A percentile compares a stretch with the other conserved stretches of the same genome.
Conservation (phyloP, 2,113 vertebrate genomes). For the Propithecus coquereli region DNA sequence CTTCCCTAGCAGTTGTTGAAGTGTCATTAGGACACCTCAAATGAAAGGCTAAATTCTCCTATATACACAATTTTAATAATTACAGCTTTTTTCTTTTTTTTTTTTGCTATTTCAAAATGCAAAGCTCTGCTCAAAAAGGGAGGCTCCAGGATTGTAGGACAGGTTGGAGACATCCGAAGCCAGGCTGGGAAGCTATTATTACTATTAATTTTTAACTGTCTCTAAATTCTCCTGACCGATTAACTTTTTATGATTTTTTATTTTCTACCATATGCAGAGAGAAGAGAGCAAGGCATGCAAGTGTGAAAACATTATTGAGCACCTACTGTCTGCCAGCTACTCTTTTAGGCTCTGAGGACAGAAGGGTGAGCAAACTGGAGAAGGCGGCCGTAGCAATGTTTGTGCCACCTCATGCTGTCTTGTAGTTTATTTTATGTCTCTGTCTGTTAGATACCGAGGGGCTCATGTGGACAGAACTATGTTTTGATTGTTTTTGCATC, state of each 20-base stretch:
- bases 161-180: background rate
- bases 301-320: background rate
- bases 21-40: conserved; percentile 65
- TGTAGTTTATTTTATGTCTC: background rate
- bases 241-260: background rate
- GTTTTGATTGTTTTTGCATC: background rate
- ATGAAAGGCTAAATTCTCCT: conserved; percentile 69
- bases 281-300: background rate
- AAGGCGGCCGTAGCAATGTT: fast-evolving
- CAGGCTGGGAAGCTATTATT: background rate
- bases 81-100: background rate
- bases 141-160: background rate
- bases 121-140: background rate
- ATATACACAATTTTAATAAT: conserved; percentile 47
- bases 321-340: background rate
- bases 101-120: background rate
- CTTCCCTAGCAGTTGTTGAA: conserved; percentile 56
- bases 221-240: background rate
- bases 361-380: background rate
- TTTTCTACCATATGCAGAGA: background rate
- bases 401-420: fast-evolving
- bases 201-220: background rate
- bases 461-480: background rate
- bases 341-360: background rate
- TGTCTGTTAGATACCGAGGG: background rate